Base-by-base conservation (phyloP, 2,797 vertebrate species). In the Hipposideros larvatus region DNA sequence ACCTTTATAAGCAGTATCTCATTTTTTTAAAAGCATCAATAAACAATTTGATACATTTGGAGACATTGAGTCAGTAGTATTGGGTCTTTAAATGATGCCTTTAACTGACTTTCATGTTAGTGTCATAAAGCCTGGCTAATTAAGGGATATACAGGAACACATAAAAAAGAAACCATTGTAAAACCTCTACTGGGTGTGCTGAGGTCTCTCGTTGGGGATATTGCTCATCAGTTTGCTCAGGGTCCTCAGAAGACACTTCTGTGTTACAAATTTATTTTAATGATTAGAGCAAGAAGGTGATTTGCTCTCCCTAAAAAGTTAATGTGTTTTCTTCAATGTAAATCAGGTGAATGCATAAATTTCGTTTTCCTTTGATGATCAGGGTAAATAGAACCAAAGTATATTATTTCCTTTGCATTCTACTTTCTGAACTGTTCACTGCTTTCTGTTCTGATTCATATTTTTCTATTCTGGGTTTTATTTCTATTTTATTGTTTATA, bases 401-500 rank as follows among this genome's bases (percentile, higher is more conserved):
- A 28, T 88, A 3, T 59, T 65, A 22, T n/a, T 83, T 80, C 37
- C 31, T 85, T 77, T 68, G 3, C 34, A 55, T 84, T 59, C 9
- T 26, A 55, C 2, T 71, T 93, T 73, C 70, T 84, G 18, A 16
- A 74, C 18, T 78, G 0, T 43, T 88, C 53, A 41, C 43, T 75
- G 70, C 13, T 77, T 94, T 83, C 14, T 84, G 11, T 41, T 53
- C 51, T 84, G 21, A 55, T 79, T 92, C 78, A 4, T 48, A 48
- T 48, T 94, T 94, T 68, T 83, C 48, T 93, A 16, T 74, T 43
- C 2, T 3, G 43, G 26, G 19, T 82, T 78, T 91, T 55, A n/a
- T 37, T 77, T 85, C 94, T 82, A 66, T 84, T 83, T 37, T 24
- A 59, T 73, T 87, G 3, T 66, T 93, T 93, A n/a, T 37, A 37